phyloP scores from a whole-genome alignment of 2,797 vertebrate genomes.

The Chanos chanos region DNA sequence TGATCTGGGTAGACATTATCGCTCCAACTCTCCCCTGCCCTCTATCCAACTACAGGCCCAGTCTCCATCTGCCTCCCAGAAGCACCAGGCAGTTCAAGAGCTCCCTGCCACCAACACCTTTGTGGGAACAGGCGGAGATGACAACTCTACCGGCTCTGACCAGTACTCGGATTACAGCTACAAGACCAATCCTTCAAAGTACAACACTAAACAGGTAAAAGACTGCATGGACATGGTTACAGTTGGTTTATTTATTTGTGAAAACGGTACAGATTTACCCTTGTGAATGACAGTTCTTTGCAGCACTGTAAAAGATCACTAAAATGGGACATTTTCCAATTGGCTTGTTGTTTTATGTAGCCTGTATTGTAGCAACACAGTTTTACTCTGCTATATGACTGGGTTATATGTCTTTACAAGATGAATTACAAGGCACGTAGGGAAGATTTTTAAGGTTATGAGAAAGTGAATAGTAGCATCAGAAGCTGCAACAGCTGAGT shows the following conservation, averaged over 20 bases:
- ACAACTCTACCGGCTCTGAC: slow-evolving; percentile 97
- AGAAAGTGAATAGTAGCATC: slow-evolving; percentile 23
- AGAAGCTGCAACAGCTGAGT: slow-evolving; percentile 4
- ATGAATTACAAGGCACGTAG: too few species aligned
- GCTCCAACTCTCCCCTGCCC: slow-evolving; percentile 95
- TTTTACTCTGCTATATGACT: too few species aligned
- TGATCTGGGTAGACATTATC: slow-evolving; percentile 95
- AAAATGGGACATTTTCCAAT: too few species aligned
- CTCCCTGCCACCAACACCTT: slow-evolving; percentile 98
- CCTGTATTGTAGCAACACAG: too few species aligned
- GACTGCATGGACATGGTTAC: too few species aligned
- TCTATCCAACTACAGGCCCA: slow-evolving; percentile 98
- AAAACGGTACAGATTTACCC: too few species aligned
- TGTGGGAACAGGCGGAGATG: slow-evolving; percentile 93
- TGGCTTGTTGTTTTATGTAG: too few species aligned
- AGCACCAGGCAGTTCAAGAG: slow-evolving; percentile 98
- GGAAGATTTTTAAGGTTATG: too few species aligned
- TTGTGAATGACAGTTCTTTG: too few species aligned
- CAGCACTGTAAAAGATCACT: too few species aligned
- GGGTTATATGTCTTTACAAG: too few species aligned
- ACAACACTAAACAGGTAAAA: slow-evolving; percentile 98
- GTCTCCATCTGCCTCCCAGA: slow-evolving; percentile 96
- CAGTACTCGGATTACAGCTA: slow-evolving; percentile 99
- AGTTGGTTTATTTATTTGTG: too few species aligned
- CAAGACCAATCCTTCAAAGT: slow-evolving; percentile 95